Evolutionary conservation across 2,797 vertebrate species (phyloP), one percentile per base, ranked within the genome.

Genomic region (Lycodopsis pacificus): DNA sequence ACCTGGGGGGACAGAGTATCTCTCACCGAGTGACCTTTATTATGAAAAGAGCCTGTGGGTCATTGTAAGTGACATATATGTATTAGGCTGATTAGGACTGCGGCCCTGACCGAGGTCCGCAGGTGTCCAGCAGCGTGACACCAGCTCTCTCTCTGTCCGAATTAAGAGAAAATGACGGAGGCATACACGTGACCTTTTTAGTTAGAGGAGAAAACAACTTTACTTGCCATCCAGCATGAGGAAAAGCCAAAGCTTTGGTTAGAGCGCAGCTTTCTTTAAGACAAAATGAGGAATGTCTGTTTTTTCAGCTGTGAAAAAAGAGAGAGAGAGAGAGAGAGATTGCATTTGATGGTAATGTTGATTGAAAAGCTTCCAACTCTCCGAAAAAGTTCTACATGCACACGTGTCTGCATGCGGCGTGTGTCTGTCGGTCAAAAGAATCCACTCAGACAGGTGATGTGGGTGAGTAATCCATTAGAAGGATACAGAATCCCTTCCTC

Each of bases 41-140:
- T 91, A 92, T 85, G 88, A 93, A 89, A 88, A 86, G 84, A 93
- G 91, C 91, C 93, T 89, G 92, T 92, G 91, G 94, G 94, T 96
- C 95, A 94, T 91, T 94, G 95, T 81, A 88, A 89, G 90, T 94
- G 95, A 96, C 95, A 95, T 92, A 94, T 94, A 95, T 95, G 94
- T 92, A 95, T 95, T 91, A 94, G 92, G 87, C 94, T 96, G 93
- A 96, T 96, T 95, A 95, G 88, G 86, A 83, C 88, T 65, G 77
- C 75, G 86, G 90, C 79, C 84, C 85, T 90, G 90, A 90, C 89
- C 87, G 54, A 71, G 84, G 89, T 86, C 91, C 65, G 90, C 90
- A 91, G 93, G 90, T 91, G 92, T 89, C 93, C 88, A 91, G 83
- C 93, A 92, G 88, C 83, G 73, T 85, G 93, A 94, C 90, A 93